Base-by-base conservation (phyloP, 2,888 invertebrate species). In the Pogonocherus hispidulus region DNA sequence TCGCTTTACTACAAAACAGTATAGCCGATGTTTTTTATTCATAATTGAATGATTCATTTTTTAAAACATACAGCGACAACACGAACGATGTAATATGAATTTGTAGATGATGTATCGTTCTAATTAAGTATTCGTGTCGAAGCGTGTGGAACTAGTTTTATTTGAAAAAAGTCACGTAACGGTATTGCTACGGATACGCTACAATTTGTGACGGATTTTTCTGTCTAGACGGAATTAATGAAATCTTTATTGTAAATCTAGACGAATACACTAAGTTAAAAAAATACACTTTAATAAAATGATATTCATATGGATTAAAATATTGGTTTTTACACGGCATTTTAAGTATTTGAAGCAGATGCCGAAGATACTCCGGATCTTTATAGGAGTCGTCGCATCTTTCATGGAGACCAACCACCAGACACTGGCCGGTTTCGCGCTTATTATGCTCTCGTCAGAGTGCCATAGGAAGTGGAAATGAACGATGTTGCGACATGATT, bases 1-100 rank as follows among this genome's bases (percentile, higher is more conserved):
- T 37, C n/a, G 41, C 22, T 11, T 9, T 47, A 52, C 62, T 52
- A 52, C 41, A 51, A 62, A 62, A 22, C 52, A 62, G 51, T 9
- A 44, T 51, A 18, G 22, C 19, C 18, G n/a, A 19, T 37, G 51
- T 51, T 51, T 49, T 62, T 47, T 41, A n/a, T 49, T 49, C 62
- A 57, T 44, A 57, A 57, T 57, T 57, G 57, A 46, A 44, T 57
- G 57, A 57, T 57, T 22, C 57, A 57, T 57, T 62, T 52, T 62
- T 49, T 19, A 62, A 37, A 62, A 52, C 44, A 62, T 23, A 62
- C 62, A 49, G 20, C 62, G 18, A 8, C 51, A 8, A 27, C 62
- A 51, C 62, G 51, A 32, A 22, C 62, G 37, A 51, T 14, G 35
- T 51, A 49, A 62, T 52, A 51, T 62, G 46, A 49, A 62, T 57